Base-by-base conservation (phyloP, 2,797 vertebrate genomes). In the Helarctos malayanus region DNA sequence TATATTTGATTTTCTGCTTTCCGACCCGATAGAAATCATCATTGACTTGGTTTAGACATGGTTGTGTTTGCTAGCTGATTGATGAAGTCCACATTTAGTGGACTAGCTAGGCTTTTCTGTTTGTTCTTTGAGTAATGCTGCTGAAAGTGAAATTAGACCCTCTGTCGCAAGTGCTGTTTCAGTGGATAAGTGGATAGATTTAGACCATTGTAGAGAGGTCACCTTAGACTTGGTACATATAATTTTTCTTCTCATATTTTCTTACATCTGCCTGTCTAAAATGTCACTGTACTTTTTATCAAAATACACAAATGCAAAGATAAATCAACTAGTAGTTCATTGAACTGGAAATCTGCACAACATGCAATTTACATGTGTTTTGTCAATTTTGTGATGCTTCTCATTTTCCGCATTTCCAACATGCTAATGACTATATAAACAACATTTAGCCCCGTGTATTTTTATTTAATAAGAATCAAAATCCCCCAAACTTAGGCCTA, bases 61-160 rank as follows among this genome's bases (percentile, higher is more conserved):
- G 29, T 16, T 73, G 29, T 93, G 61, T 76, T 93, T 94, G 49
- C 56, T 32, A 86, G 65, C 87, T 90, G 90, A 86, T 79, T 88
- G 92, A 88, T 85, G 71, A 97, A 88, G 68, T 71, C 14, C 89
- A 73, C 38, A 88, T 47, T 91, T 85, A 89, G 73, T 82, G 56
- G 81, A 85, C 79, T 94, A 76, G 52, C 25, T 90, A 18, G 5
- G 63, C 52, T 93, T 94, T 93, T 68, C 89, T 93, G 82, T 84
- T 95, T 92, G 8, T 89, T 85, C 25, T 90, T 73, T 90, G 63
- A 89, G 61, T 76, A 73, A 75, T 49, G 47, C 76, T 92, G 54
- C n/a, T 78, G 65, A 89, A 88, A 96, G 92, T 65, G 54, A 96
- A 96, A 94, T 86, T 49, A 80, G 92, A 91, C n/a, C 63, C 13